phyloP scores from a whole-genome alignment of 2,113 vertebrate species.

The Astatoreochromis straeleni region DNA sequence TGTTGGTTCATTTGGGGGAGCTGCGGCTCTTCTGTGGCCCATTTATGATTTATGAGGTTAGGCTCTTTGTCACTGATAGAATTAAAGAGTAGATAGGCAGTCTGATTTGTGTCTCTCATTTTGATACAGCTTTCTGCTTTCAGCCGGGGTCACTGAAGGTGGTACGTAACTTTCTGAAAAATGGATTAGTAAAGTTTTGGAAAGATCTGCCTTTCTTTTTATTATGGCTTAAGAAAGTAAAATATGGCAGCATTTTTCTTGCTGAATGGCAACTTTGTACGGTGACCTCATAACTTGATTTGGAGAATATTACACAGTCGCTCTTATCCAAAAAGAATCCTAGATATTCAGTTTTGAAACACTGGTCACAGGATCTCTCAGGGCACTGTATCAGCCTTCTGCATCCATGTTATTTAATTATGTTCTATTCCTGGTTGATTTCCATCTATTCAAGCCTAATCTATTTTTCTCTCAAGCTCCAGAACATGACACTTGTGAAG shows the following conservation, averaged over 20 bases:
- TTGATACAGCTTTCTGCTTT: neutral
- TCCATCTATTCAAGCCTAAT: slow-evolving; percentile 24
- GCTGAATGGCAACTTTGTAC: neutral
- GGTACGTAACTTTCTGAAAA: neutral
- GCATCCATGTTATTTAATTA: slow-evolving; percentile 4
- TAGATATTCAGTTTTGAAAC: neutral
- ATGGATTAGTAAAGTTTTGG: neutral
- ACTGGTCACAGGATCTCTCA: slow-evolving; percentile 1
- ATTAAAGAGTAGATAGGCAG: neutral
- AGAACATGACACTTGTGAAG: slow-evolving; percentile 28
- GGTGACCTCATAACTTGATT: neutral
- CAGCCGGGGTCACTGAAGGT: neutral
- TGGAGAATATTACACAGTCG: neutral
- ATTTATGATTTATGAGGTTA: neutral
- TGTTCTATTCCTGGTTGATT: slow-evolving; percentile 20
- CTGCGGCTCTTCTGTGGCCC: neutral
- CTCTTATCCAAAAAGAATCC: neutral
- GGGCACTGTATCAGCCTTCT: neutral
- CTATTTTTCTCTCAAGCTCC: slow-evolving; percentile 28
- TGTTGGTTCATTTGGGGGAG: neutral
- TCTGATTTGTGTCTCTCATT: neutral
- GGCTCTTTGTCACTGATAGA: neutral
- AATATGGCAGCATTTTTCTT: neutral
- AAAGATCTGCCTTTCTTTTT: neutral
- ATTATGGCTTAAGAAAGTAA: neutral